Evolutionary conservation across 1,140 invertebrate species (phyloP).

Genomic region (Stenopsyche tienmushanensis): DNA sequence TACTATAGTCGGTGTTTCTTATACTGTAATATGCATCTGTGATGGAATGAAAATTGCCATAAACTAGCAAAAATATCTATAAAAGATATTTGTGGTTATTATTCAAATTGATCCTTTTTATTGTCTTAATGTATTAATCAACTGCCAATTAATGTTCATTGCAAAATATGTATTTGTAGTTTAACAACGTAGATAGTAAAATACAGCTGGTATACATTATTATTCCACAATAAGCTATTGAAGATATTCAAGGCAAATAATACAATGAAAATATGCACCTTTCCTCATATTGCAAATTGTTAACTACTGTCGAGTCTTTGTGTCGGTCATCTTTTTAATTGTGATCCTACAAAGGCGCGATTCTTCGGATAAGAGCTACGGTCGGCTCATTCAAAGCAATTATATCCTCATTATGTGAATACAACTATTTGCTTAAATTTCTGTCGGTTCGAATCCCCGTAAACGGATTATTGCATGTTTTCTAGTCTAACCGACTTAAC

Average conservation of each 20-base stretch:
- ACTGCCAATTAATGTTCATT: background rate
- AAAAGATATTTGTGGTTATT: too few relatives aligned
- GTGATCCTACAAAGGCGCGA: background rate
- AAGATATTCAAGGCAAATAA: too few relatives aligned
- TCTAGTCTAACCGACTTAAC: background rate
- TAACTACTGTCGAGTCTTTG: background rate
- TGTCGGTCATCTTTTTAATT: background rate
- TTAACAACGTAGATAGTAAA: too few relatives aligned
- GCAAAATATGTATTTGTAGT: background rate
- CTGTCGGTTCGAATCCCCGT: constrained; percentile 12
- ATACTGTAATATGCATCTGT: too few relatives aligned
- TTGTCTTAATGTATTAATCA: background rate
- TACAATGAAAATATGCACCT: too few relatives aligned
- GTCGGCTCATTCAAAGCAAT: constrained; percentile 26
- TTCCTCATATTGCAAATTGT: too few relatives aligned
- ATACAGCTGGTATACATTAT: too few relatives aligned
- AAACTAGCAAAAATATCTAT: too few relatives aligned
- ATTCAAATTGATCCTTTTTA: too few relatives aligned
- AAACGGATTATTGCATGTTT: constrained; percentile 21
- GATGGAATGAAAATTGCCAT: too few relatives aligned
- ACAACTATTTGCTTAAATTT: background rate
- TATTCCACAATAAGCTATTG: too few relatives aligned
- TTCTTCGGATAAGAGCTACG: background rate
- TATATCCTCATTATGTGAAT: constrained; percentile 18
- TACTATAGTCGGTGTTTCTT: too few relatives aligned